phyloP scores from a whole-genome alignment of 1,140 invertebrate species.

The Rhopalosiphum padi region DNA sequence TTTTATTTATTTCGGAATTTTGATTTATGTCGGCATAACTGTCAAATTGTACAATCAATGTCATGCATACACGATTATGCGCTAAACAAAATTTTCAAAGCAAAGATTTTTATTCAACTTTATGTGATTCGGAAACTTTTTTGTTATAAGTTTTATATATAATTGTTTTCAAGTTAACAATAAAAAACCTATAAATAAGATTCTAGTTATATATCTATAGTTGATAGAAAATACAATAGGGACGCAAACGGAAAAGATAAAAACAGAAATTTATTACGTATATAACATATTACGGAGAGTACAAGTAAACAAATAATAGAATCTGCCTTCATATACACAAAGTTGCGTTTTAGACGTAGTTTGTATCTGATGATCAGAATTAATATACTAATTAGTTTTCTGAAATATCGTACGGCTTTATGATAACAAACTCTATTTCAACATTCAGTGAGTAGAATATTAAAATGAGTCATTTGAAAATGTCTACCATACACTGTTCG shows the following conservation, averaged over 20 bases:
- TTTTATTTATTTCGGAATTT: background rate
- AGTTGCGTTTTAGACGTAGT: background rate
- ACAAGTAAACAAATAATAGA: background rate
- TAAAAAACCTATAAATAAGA: conserved; percentile 1
- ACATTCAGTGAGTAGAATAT: background rate
- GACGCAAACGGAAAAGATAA: background rate
- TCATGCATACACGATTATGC: background rate
- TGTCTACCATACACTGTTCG: background rate
- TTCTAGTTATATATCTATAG: background rate
- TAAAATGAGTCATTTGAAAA: background rate
- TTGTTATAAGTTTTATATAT: background rate
- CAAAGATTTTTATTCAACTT: conserved; percentile 8
- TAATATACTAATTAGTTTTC: background rate
- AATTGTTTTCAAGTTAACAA: background rate
- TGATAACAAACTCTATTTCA: background rate
- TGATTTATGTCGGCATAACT: background rate
- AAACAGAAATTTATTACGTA: background rate
- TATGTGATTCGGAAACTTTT: background rate
- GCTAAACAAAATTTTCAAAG: background rate
- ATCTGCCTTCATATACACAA: background rate
- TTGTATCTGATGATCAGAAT: background rate
- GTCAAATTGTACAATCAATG: background rate
- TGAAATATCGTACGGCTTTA: background rate
- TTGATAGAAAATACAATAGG: background rate
- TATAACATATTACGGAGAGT: background rate